Evolutionary conservation across 2,797 vertebrate species (phyloP).

Genomic region (Chromis chromis): DNA sequence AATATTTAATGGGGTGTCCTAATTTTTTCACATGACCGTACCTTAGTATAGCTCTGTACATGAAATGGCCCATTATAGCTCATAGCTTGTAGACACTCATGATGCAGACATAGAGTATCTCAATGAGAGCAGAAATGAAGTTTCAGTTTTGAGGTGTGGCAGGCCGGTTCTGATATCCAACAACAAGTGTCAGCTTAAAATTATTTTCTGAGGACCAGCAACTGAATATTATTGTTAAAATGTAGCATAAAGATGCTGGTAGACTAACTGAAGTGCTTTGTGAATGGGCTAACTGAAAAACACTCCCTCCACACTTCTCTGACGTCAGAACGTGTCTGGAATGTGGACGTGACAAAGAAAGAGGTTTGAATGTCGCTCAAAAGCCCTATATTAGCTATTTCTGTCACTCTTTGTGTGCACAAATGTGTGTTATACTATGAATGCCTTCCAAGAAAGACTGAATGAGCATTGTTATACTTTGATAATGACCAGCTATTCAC

Average conservation of each 20-base stretch:
- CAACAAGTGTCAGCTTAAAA: background rate
- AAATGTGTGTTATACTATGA: too few species aligned
- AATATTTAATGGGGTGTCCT: too few species aligned
- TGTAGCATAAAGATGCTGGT: background rate
- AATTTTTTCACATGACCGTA: too few species aligned
- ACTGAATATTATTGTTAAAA: accelerated
- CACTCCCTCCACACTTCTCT: background rate
- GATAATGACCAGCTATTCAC: too few species aligned
- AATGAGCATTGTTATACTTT: too few species aligned
- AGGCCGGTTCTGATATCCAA: background rate
- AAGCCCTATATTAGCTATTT: too few species aligned
- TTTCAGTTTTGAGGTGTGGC: background rate
- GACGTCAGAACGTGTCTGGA: background rate
- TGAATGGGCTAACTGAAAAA: background rate
- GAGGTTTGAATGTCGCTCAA: too few species aligned
- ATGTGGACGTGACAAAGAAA: too few species aligned
- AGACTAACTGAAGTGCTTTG: background rate
- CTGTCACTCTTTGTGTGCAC: too few species aligned
- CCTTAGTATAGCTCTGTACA: background rate
- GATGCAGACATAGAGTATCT: background rate
- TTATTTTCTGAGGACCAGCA: background rate
- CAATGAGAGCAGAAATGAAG: background rate
- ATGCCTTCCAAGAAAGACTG: too few species aligned
- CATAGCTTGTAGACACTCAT: background rate
- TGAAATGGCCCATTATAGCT: background rate